Base-by-base conservation (phyloP, 2,888 invertebrate species). In the Eupithecia dodoneata region DNA sequence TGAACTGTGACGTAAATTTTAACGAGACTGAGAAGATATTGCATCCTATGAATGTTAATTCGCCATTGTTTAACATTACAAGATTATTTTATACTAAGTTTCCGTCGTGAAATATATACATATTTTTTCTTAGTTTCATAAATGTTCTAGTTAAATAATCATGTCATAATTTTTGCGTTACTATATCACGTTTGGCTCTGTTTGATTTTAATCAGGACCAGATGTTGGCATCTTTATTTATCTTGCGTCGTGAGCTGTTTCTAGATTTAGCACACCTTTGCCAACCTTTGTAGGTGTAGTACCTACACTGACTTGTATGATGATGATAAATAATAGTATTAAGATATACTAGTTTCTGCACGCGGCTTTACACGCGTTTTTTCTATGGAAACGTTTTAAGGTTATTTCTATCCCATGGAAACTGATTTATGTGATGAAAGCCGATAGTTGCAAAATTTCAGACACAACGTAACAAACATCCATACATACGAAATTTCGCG, bases 101-200 rank as follows among this genome's bases (percentile, higher is more conserved):
- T 78, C 76, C 74, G 75, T 77, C 77, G 75, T 59, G 80, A 77
- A 80, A 81, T 80, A 78, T 77, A 79, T 79, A 81, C 72, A 30
- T 30, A 30, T 75, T 72, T 75, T 69, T 45, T 45, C 1, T 0
- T 45, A 45, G 63, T 79, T 79, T 76, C 79, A 76, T 73, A 30
- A 76, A 79, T 59, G 63, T 18, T 72, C 72, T 73, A 71, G 75
- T 77, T 79, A 79, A 77, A 77, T 79, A 79, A 77, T 73, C 73
- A 65, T 79, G 77, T 63, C 75, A 79, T 75, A 79, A 79, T 76
- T 71, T 66, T 67, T 67, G 59, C 74, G 67, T 67, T 69, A 63
- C 67, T 73, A 49, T 76, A 71, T 79, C 76, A 79, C 63, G 72
- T 45, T 70, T 45, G 30, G 41, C 69, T 72, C 75, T 78, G 75